Conservation (phyloP, 2,888 invertebrate genomes). For the Allophyes oxyacanthae region DNA sequence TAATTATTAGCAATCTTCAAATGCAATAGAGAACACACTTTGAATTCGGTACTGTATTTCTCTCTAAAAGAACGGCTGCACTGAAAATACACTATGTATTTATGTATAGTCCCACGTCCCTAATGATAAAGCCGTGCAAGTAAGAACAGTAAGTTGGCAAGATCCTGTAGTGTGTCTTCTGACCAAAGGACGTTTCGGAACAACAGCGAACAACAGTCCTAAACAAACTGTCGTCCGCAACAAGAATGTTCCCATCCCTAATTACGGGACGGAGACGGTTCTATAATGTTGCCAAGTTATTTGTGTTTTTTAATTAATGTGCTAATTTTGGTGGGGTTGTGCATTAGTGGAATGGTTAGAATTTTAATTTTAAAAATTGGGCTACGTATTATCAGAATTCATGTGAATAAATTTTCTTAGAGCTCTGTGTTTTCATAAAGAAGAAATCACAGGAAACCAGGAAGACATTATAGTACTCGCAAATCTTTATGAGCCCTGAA, state of each 20-base stretch:
- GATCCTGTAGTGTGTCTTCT: slow-evolving; percentile 40
- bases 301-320: slow-evolving; percentile 43
- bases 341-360: background rate
- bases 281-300: slow-evolving; percentile 40
- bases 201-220: slow-evolving; percentile 49
- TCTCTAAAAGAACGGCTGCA: too few relatives aligned
- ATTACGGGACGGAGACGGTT: slow-evolving; percentile 40
- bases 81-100: too few relatives aligned
- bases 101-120: slow-evolving; percentile 4
- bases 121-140: slow-evolving; percentile 20
- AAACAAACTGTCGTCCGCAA: slow-evolving; percentile 52
- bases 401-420: too few relatives aligned
- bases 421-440: too few relatives aligned
- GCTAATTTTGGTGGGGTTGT: slow-evolving; percentile 20
- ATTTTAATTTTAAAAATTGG: too few relatives aligned
- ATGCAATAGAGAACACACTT: too few relatives aligned
- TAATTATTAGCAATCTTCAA: too few relatives aligned
- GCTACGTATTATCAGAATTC: too few relatives aligned
- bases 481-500: too few relatives aligned
- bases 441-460: too few relatives aligned
- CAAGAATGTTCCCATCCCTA: slow-evolving; percentile 45
- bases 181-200: slow-evolving; percentile 28
- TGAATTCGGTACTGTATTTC: too few relatives aligned
- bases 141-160: slow-evolving; percentile 33
- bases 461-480: too few relatives aligned